Conservation (phyloP, 2,113 vertebrate species). For the Proterorhinus semilunaris region DNA sequence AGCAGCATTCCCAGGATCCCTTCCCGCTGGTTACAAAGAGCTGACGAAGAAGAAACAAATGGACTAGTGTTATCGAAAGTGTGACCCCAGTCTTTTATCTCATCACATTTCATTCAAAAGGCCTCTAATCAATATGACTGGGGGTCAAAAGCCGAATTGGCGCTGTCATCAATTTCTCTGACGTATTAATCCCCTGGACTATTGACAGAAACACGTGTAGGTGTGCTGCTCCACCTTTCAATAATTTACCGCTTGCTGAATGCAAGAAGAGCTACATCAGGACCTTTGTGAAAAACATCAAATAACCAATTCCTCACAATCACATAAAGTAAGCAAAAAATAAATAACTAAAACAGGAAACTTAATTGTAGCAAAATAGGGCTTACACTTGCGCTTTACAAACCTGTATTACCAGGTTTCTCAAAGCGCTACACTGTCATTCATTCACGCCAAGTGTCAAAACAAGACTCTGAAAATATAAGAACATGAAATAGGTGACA, state of each 20-base stretch:
- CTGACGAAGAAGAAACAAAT: conserved; percentile 44
- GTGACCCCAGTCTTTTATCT: conserved; percentile 27
- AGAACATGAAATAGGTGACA: no score
- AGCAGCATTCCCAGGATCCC: conserved; percentile 40
- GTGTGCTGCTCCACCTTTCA: background rate
- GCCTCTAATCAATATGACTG: conserved; percentile 39
- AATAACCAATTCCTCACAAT: conserved; percentile 5
- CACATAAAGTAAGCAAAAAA: background rate
- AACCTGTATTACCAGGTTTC: no score
- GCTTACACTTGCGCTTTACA: no score
- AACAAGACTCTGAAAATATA: no score
- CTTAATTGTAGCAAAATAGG: no score
- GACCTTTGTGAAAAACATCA: background rate
- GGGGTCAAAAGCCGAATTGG: conserved; percentile 16
- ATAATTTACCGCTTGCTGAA: conserved; percentile 25
- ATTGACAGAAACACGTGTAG: conserved; percentile 22
- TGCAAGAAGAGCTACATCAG: background rate
- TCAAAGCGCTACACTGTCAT: no score
- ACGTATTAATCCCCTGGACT: conserved; percentile 33
- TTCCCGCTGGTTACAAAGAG: conserved; percentile 35
- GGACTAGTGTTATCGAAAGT: conserved; percentile 37
- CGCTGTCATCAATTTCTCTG: conserved; percentile 34
- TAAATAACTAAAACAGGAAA: background rate
- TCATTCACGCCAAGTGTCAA: no score
- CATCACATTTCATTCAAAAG: conserved; percentile 46